Evolutionary conservation across 2,113 vertebrate genomes (phyloP).

Genomic region (Tachysurus vachellii): DNA sequence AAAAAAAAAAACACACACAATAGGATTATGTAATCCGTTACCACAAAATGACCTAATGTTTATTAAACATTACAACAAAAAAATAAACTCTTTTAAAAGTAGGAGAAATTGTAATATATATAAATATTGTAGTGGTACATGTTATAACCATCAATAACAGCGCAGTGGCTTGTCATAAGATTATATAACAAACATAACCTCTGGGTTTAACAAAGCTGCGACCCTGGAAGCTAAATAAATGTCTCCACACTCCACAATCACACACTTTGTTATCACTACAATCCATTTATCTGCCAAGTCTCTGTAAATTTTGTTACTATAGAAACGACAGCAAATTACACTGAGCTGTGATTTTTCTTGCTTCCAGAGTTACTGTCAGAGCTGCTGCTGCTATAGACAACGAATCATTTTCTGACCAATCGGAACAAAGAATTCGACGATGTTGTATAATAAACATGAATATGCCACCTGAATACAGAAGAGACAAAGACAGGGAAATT

Average conservation of each 20-base stretch:
- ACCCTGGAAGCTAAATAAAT: not conserved
- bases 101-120: too few relatives aligned
- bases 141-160: not conserved
- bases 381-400: too few relatives aligned
- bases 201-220: not conserved
- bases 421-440: too few relatives aligned
- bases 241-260: not conserved
- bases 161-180: not conserved
- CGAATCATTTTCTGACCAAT: too few relatives aligned
- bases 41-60: not conserved
- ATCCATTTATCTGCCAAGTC: not conserved
- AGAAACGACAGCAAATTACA: not conserved
- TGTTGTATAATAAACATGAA: too few relatives aligned
- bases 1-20: not conserved
- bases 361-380: too few relatives aligned
- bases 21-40: not conserved
- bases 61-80: too few relatives aligned
- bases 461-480: too few relatives aligned
- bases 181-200: not conserved
- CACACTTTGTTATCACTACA: not conserved
- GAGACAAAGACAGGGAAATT: not conserved
- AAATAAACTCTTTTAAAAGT: too few relatives aligned
- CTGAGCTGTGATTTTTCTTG: not conserved
- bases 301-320: not conserved
- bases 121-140: not conserved